Base-by-base conservation (phyloP, 2,113 vertebrate genomes). In the Entomyzon cyanotis region DNA sequence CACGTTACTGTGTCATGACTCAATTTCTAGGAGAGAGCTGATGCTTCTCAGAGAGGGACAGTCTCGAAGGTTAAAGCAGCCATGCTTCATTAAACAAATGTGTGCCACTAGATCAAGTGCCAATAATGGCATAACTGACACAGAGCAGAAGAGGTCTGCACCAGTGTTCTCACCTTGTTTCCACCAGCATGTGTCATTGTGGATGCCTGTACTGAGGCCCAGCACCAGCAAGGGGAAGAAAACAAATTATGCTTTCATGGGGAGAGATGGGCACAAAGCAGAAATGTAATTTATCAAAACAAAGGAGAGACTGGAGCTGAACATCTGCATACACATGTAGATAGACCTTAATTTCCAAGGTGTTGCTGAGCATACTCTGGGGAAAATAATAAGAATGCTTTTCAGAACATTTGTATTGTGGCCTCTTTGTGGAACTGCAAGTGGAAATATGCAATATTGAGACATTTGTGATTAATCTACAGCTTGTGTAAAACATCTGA, bases 71-170 rank as follows among this genome's bases (percentile, higher is more conserved):
- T 96, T 97, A 97, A 97, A 97, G 96, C 91, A 95, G 96, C 94
- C 91, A 97, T 82, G 97, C 92, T 89, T 97, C 97, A 98, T 98
- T 98, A 97, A 96, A 96, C 95, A 97, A 91, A 97, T 94, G 93
- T 35, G 42, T 89, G 75, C 89, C 94, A 95, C 89, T 97, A 96
- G 94, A 98, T 98, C 97, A 98, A 96, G 91, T 95, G 90, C 94
- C 94, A 97, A 96, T 95, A 97, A 95, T 77, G 91, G 65, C 95
- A 94, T 78, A 95, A 77, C 42, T 94, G 96, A 96, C 91, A 90
- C 47, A 88, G 78, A 90, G 75, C 80, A 94, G 90, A 91, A 89
- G 59, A 95, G 74, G 76, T 55, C 91, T 88, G 83, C 62, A n/a
- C 44, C 39, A 27, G 64, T 52, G 46, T 80, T 96, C 77, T 68